phyloP scores from a whole-genome alignment of 1,140 invertebrate genomes.

The Leptopilina clavipes region DNA sequence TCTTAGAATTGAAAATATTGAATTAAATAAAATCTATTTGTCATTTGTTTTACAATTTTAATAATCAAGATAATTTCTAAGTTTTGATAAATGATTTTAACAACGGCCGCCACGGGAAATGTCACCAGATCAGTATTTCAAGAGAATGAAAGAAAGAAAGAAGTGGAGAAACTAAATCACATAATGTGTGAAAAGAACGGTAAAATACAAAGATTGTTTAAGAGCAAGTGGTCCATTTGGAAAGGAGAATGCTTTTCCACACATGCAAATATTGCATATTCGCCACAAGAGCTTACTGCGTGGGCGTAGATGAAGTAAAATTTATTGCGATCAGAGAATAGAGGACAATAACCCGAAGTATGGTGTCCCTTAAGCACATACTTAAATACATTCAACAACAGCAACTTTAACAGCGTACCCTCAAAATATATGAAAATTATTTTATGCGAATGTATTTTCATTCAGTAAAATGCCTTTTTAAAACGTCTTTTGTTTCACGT shows the following conservation, averaged over 20 bases:
- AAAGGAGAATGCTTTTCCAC: constrained; percentile 25
- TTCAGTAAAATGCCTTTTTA: not conserved
- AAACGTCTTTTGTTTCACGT: constrained; percentile 23
- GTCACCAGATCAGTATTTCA: too few species aligned
- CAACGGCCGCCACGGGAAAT: too few species aligned
- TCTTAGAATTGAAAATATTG: too few species aligned
- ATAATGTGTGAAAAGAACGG: not conserved
- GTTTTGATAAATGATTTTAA: too few species aligned
- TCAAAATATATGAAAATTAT: constrained; percentile 18
- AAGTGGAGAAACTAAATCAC: too few species aligned
- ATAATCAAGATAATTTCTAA: too few species aligned
- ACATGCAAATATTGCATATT: constrained; percentile 18
- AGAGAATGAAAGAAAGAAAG: too few species aligned
- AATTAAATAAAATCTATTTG: too few species aligned
- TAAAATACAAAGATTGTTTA: not conserved
- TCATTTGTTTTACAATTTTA: too few species aligned
- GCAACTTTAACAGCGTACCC: constrained; percentile 24
- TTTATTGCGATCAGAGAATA: constrained; percentile 46
- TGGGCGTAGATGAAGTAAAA: constrained; percentile 35
- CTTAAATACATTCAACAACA: constrained; percentile 64
- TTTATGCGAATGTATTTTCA: constrained; percentile 34
- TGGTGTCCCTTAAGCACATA: constrained; percentile 58
- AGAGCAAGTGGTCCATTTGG: constrained; percentile 14
- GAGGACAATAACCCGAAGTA: constrained; percentile 66
- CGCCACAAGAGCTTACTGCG: constrained; percentile 4